These are phyloP conservation scores for Arnoldichthys spilopterus DNA, from an alignment of 2,797 vertebrate genomes.

Conservation along the genomic window DNA sequence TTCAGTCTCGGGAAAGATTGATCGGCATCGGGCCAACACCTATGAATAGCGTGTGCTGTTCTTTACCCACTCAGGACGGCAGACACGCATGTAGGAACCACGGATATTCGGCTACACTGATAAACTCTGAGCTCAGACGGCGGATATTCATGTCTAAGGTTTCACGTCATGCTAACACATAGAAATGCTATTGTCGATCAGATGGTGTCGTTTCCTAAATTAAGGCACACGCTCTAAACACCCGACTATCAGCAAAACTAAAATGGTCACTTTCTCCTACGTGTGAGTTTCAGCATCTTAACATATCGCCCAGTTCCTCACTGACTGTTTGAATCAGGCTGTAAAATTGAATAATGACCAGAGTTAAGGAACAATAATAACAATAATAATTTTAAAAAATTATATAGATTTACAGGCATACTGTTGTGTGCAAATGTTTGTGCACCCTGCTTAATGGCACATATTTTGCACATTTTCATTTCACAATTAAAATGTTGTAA, in stretches of 20 bases:
- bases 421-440: too few relatives aligned
- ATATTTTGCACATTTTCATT: too few relatives aligned
- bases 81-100: background rate
- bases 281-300: constrained; percentile 5
- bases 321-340: constrained; percentile 21
- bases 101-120: background rate
- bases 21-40: constrained; percentile 19
- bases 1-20: constrained; percentile 23
- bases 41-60: constrained; percentile 2
- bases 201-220: constrained; percentile 38
- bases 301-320: constrained; percentile 24
- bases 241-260: constrained; percentile 31
- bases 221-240: constrained; percentile 56
- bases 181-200: constrained; percentile 23
- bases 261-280: background rate
- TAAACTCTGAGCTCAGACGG: background rate
- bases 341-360: constrained; percentile 10
- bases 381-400: constrained; percentile 8
- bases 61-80: background rate
- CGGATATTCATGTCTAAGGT: constrained; percentile 16
- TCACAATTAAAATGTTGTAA: too few relatives aligned
- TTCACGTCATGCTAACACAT: constrained; percentile 20
- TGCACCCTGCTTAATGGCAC: too few relatives aligned
- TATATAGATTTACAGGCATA: background rate
- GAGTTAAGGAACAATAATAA: background rate